These are phyloP conservation scores for Dusona sp. DNA, from an alignment of 2,888 invertebrate genomes.

Conservation along the genomic window DNA sequence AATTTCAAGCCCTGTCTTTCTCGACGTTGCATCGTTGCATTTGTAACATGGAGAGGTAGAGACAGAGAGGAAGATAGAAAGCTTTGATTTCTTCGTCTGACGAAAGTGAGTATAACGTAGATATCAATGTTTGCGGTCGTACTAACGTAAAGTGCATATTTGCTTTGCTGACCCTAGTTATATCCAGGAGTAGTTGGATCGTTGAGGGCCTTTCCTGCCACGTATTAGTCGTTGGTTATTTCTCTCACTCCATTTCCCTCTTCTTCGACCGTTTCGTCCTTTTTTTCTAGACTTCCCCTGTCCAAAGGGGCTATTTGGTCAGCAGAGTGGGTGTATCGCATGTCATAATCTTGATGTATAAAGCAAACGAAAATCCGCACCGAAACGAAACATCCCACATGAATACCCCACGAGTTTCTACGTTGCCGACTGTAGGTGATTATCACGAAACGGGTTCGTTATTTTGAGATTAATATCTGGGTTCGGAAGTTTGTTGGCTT, in stretches of 20 bases:
- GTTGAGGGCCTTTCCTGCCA: constrained; percentile 49
- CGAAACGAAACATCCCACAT: not conserved
- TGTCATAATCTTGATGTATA: constrained; percentile 50
- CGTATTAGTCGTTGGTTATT: constrained; percentile 39
- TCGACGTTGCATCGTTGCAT: constrained; percentile 31
- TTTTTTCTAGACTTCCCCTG: constrained; percentile 9
- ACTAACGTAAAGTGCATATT: constrained; percentile 81
- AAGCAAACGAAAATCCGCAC: constrained; percentile 18
- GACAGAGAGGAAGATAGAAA: constrained; percentile 23
- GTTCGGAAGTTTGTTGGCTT: not conserved
- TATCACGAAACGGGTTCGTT: not conserved
- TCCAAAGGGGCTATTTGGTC: constrained; percentile 48
- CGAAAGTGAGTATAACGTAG: constrained; percentile 69
- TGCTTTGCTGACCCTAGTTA: constrained; percentile 78
- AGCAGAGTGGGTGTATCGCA: constrained; percentile 55
- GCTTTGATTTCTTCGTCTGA: constrained; percentile 44
- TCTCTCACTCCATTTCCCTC: constrained; percentile 33
- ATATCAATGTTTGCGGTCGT: constrained; percentile 80
- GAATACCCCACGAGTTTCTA: not conserved
- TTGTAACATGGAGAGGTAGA: constrained; percentile 11
- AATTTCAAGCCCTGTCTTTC: constrained; percentile 27
- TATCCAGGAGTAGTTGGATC: constrained; percentile 68
- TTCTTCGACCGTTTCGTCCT: not conserved
- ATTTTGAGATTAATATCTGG: not conserved
- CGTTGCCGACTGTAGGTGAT: not conserved